phyloP scores from a whole-genome alignment of 2,888 invertebrate genomes.

The Candidula unifasciata region DNA sequence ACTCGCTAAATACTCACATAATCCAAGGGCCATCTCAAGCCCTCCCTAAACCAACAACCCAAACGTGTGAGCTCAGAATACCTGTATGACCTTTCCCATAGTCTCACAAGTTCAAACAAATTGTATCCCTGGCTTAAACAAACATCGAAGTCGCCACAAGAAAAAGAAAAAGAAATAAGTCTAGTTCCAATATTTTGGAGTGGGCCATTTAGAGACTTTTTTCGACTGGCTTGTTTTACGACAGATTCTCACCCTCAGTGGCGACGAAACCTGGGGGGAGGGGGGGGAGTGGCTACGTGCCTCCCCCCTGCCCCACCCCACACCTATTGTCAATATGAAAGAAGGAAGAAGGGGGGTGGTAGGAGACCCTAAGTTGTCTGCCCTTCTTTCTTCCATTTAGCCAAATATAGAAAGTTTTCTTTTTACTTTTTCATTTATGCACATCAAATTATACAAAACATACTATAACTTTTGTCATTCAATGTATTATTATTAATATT shows the following conservation, averaged over 20 bases:
- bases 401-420: too few relatives aligned
- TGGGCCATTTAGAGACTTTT: slow-evolving; percentile 54
- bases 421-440: too few relatives aligned
- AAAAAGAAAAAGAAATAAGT: slow-evolving; percentile 59
- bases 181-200: slow-evolving; percentile 54
- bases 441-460: too few relatives aligned
- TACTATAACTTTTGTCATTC: too few relatives aligned
- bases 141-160: slow-evolving; percentile 54
- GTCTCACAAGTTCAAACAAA: slow-evolving; percentile 52
- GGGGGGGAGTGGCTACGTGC: too few relatives aligned
- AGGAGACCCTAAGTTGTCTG: too few relatives aligned
- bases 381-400: too few relatives aligned
- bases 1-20: slow-evolving; percentile 31
- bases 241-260: slow-evolving; percentile 48
- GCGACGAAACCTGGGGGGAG: background rate
- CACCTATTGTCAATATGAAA: too few relatives aligned
- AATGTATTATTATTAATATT: too few relatives aligned
- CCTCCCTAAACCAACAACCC: background rate
- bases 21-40: background rate
- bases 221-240: slow-evolving; percentile 55
- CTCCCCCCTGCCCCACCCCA: too few relatives aligned
- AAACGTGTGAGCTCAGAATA: background rate
- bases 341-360: too few relatives aligned
- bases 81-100: slow-evolving; percentile 55
- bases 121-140: slow-evolving; percentile 21